These are phyloP conservation scores for Eupsittula cactorum DNA, from an alignment of 2,113 vertebrate genomes.

Conservation along the genomic window DNA sequence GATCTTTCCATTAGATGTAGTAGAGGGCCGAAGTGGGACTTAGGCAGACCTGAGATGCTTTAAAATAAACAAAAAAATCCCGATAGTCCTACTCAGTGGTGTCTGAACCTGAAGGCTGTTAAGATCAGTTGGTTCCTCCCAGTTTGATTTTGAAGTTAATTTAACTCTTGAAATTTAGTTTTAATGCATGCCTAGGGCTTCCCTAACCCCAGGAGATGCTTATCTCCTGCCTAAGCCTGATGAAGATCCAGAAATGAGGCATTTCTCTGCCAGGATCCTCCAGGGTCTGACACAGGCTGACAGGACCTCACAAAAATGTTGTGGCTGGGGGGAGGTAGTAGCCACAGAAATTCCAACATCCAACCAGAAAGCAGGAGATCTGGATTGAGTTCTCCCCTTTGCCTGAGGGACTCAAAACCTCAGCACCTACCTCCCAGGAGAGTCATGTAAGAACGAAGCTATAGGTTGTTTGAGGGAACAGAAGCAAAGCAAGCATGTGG, in stretches of 20 bases:
- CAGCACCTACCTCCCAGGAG: not conserved
- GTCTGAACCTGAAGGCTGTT: not conserved
- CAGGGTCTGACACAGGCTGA: not conserved
- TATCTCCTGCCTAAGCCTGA: not conserved
- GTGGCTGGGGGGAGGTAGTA: not conserved
- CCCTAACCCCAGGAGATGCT: not conserved
- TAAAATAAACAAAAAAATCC: not conserved
- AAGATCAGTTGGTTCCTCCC: not conserved
- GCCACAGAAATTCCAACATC: not conserved
- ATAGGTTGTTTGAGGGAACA: constrained; percentile 17
- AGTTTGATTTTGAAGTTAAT: not conserved
- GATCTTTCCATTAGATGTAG: not conserved
- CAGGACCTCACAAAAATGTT: not conserved
- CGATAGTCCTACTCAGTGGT: not conserved
- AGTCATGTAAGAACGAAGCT: not conserved
- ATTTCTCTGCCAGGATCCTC: not conserved
- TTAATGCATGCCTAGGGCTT: not conserved
- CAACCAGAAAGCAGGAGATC: not conserved
- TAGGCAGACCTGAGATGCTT: not conserved
- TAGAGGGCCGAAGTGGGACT: not conserved
- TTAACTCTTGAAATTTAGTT: not conserved
- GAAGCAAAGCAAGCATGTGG: not conserved
- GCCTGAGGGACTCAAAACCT: not conserved
- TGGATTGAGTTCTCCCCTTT: not conserved
- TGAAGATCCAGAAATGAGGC: not conserved